Conservation (phyloP, 1,140 invertebrate species). For the Prorops nasuta region DNA sequence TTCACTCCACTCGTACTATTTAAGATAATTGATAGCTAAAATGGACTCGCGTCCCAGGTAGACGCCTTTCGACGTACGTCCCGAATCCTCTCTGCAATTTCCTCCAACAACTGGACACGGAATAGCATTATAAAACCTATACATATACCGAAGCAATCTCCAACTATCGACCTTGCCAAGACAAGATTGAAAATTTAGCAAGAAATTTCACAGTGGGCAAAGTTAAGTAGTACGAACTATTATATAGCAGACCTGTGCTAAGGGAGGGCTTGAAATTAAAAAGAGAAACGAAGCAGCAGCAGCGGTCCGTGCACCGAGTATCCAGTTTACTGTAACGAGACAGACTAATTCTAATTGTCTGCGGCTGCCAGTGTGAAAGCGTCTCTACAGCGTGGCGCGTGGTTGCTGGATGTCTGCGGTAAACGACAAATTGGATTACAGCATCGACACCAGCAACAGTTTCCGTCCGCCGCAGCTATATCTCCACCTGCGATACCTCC, state of each 20-base stretch:
- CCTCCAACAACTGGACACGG: conserved; percentile 35
- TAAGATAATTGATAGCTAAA: conserved; percentile 44
- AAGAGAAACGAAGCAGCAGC: background rate
- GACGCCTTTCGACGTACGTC: conserved; percentile 15
- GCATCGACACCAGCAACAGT: conserved; percentile 31
- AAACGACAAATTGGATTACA: conserved; percentile 36
- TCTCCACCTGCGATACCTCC: too few relatives aligned
- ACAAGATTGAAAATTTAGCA: too few relatives aligned
- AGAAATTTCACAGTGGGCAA: too few relatives aligned
- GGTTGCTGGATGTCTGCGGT: conserved; percentile 21
- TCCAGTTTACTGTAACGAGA: conserved; percentile 26
- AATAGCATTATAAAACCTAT: too few relatives aligned
- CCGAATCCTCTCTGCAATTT: conserved; percentile 35
- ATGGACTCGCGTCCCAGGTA: conserved; percentile 26
- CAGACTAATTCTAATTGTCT: conserved; percentile 33
- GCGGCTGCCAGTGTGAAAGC: conserved; percentile 18
- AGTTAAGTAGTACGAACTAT: too few relatives aligned
- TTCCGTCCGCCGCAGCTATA: too few relatives aligned
- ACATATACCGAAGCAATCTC: too few relatives aligned
- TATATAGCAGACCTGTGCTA: conserved; percentile 7
- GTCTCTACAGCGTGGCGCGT: conserved; percentile 11
- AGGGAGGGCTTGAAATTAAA: background rate
- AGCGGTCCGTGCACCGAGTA: conserved; percentile 6
- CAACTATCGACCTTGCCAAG: too few relatives aligned
- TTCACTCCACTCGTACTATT: conserved; percentile 43